Conservation (phyloP, 2,888 invertebrate genomes). For the Candidula unifasciata region DNA sequence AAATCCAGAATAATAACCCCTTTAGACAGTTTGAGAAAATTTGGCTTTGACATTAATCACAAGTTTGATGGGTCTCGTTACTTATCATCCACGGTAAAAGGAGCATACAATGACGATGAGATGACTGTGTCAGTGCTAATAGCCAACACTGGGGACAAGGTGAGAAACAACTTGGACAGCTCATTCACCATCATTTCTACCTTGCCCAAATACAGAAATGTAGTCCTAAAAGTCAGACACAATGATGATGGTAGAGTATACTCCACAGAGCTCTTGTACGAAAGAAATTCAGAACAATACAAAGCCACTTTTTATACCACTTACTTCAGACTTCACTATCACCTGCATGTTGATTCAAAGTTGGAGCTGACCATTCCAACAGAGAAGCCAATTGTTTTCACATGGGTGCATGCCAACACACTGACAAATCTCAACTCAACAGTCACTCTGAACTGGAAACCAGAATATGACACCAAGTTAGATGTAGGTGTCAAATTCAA, state of each 20-base stretch:
- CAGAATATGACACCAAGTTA: slow-evolving; percentile 29
- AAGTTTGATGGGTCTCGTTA: slow-evolving; percentile 46
- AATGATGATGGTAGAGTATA: slow-evolving; percentile 37
- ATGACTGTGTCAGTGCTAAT: slow-evolving; percentile 31
- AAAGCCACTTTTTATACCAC: slow-evolving; percentile 41
- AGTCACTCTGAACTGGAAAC: slow-evolving; percentile 23
- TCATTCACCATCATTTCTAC: slow-evolving; percentile 42
- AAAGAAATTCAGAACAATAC: slow-evolving; percentile 47
- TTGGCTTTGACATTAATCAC: slow-evolving; percentile 42
- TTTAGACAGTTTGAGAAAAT: neutral
- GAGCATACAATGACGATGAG: slow-evolving; percentile 44
- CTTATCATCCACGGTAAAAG: slow-evolving; percentile 34
- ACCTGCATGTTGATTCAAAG: slow-evolving; percentile 32
- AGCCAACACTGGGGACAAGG: slow-evolving; percentile 43
- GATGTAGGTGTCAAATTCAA: slow-evolving; percentile 36
- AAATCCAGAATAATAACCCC: slow-evolving; percentile 38
- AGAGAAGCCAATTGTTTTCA: slow-evolving; percentile 30
- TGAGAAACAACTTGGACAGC: slow-evolving; percentile 33
- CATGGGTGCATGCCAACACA: slow-evolving; percentile 42
- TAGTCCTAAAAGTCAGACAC: slow-evolving; percentile 45
- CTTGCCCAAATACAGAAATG: slow-evolving; percentile 13
- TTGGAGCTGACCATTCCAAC: slow-evolving; percentile 22
- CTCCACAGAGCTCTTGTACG: slow-evolving; percentile 29
- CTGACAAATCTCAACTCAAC: slow-evolving; percentile 48
- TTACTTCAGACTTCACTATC: slow-evolving; percentile 38